These are phyloP conservation scores for Pristionchus japonicus DNA, from an alignment of 2,888 invertebrate species.

Conservation along the genomic window DNA sequence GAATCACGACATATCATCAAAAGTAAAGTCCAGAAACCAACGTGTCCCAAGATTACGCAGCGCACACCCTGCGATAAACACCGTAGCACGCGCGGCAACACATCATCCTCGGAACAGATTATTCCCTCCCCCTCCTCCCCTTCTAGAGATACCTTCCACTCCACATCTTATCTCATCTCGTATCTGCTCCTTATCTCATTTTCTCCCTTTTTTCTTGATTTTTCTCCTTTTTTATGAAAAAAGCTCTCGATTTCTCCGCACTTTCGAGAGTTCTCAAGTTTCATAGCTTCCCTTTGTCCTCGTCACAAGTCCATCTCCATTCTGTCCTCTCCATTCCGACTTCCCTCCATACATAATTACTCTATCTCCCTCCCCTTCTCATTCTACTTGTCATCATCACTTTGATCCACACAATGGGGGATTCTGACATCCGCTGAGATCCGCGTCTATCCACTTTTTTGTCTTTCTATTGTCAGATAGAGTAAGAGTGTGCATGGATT, in stretches of 20 bases:
- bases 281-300: background rate
- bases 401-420: background rate
- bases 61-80: background rate
- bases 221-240: background rate
- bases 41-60: background rate
- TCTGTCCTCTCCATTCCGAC: background rate
- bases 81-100: background rate
- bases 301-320: constrained; percentile 20
- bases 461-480: background rate
- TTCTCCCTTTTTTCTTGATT: background rate
- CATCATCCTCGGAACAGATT: background rate
- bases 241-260: background rate
- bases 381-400: background rate
- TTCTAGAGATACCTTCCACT: background rate
- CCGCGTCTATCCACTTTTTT: background rate
- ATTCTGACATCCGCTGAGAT: background rate
- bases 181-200: background rate
- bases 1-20: background rate
- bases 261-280: background rate
- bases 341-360: background rate
- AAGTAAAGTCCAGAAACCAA: background rate
- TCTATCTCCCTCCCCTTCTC: background rate
- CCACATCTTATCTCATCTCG: background rate
- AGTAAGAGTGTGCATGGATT: background rate
- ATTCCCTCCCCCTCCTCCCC: constrained; percentile 17